Evolutionary conservation across 2,113 vertebrate genomes (phyloP), one percentile per base, ranked within the genome.

Genomic region (mouse (Mus musculus)): DNA sequence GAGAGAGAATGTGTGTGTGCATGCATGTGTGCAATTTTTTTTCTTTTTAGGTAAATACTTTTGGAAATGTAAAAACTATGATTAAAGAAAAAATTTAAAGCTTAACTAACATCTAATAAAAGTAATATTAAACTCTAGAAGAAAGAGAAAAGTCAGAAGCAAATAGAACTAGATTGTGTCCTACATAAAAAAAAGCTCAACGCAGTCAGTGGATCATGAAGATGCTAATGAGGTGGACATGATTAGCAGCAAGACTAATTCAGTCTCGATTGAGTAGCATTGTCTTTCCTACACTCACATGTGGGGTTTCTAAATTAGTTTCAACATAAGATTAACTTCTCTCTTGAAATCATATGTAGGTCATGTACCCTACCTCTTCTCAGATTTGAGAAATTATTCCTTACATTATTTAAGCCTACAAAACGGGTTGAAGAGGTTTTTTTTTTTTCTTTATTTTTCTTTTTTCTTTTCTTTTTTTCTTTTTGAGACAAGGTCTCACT

Each of bases 61-160:
- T 93, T 90, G 90, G 49, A 94, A 96, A 88, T 88, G 22, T 91
- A 90, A 92, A 89, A 88, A 86, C 24, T 1, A n/a, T 91, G 33
- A 72, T 42, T 82, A 36, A 92, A 87, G 24, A 92, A 59, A 72
- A 80, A 39, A 72, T 88, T 67, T 52, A 89, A 65, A 90, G 46
- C 26, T 91, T 77, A 93, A 0, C 22, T 89, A 59, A 1, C 69
- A 54, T 75, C 20, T 91, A 86, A 61, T 89, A 71, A 88, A 95
- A 95, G 13, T 72, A 75, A 82, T 88, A 78, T 33, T 77, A 13
- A 77, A 42, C 90, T 92, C 65, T 87, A 92, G 54, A 77, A 78
- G 86, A 89, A 90, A 86, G 42, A 39, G 81, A 59, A 93, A 85
- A 72, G 33, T 13, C 61, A 5, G 20, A 61, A n/a, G 16, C 82